These are phyloP conservation scores for Argentina silus DNA, from an alignment of 2,797 vertebrate genomes.

Conservation along the genomic window DNA sequence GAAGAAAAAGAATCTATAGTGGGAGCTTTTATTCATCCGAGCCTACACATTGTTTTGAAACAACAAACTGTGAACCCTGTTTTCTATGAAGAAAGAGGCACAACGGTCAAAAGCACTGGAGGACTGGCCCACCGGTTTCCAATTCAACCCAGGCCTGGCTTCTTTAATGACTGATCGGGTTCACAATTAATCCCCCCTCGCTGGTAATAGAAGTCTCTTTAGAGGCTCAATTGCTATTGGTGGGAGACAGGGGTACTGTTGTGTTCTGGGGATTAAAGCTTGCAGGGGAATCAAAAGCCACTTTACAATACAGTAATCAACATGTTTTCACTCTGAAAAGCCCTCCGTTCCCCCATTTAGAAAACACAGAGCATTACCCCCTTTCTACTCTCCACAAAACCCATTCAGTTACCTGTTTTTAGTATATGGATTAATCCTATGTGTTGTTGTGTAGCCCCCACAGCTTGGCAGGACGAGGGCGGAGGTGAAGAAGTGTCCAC, in stretches of 20 bases:
- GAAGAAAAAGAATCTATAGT: conserved; percentile 66
- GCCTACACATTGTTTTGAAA: conserved; percentile 73
- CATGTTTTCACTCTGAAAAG: conserved; percentile 87
- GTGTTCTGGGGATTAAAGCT: conserved; percentile 83
- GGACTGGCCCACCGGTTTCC: conserved; percentile 74
- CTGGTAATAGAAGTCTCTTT: conserved; percentile 81
- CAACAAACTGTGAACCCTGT: conserved; percentile 75
- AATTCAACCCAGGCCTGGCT: conserved; percentile 74
- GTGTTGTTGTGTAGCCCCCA: conserved; percentile 64
- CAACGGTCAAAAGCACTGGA: conserved; percentile 79
- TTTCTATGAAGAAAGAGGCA: conserved; percentile 71
- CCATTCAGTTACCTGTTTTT: conserved; percentile 77
- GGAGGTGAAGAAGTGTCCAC: conserved; percentile 70
- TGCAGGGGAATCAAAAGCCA: conserved; percentile 84
- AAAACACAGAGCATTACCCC: conserved; percentile 79
- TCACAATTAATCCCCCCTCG: conserved; percentile 84
- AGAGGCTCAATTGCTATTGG: conserved; percentile 74
- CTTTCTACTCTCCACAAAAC: conserved; percentile 78
- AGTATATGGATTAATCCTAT: conserved; percentile 77
- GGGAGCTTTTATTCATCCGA: conserved; percentile 72
- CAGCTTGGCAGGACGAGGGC: conserved; percentile 61
- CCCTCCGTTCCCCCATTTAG: conserved; percentile 76
- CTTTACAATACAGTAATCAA: conserved; percentile 90
- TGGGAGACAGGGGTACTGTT: conserved; percentile 82
- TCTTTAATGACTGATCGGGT: conserved; percentile 81